phyloP scores from a whole-genome alignment of 2,888 invertebrate genomes.

The Chymomyza procnemis region DNA sequence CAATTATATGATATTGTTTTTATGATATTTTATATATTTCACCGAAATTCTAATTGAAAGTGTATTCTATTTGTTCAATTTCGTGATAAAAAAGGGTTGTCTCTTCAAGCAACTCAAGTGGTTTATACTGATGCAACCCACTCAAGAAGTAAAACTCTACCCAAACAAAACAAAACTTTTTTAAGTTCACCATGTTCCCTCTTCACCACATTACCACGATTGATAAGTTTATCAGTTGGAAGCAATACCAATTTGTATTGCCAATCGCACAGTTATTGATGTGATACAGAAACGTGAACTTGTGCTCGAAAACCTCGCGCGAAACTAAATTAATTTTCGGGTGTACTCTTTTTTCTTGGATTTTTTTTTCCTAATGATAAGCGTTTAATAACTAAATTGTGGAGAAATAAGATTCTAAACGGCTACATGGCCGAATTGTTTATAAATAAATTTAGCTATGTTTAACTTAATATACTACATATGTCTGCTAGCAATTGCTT shows the following conservation, averaged over 20 bases:
- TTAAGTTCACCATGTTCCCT: neutral
- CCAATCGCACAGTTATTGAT: slow-evolving; percentile 47
- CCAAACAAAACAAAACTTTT: neutral
- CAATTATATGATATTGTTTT: too few relatives aligned
- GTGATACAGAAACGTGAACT: slow-evolving; percentile 23
- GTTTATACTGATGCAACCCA: neutral
- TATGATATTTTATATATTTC: too few relatives aligned
- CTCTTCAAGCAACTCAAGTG: neutral
- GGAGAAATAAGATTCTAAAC: slow-evolving; percentile 9
- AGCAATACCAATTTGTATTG: neutral
- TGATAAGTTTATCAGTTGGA: neutral
- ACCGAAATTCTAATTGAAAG: too few relatives aligned
- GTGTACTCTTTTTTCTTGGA: neutral
- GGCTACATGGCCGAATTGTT: slow-evolving; percentile 2
- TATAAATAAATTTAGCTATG: slow-evolving; percentile 27
- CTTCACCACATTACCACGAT: neutral
- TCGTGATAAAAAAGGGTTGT: too few relatives aligned
- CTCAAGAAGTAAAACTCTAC: neutral
- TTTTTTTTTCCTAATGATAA: slow-evolving; percentile 31
- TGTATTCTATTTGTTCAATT: too few relatives aligned
- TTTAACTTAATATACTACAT: slow-evolving; percentile 12
- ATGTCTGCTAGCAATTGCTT: slow-evolving; percentile 15
- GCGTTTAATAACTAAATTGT: slow-evolving; percentile 23
- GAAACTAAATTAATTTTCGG: neutral
- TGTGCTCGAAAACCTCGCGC: slow-evolving; percentile 19